These are phyloP conservation scores for Poeciliopsis gracilis DNA, from an alignment of 2,797 vertebrate genomes.

Conservation along the genomic window DNA sequence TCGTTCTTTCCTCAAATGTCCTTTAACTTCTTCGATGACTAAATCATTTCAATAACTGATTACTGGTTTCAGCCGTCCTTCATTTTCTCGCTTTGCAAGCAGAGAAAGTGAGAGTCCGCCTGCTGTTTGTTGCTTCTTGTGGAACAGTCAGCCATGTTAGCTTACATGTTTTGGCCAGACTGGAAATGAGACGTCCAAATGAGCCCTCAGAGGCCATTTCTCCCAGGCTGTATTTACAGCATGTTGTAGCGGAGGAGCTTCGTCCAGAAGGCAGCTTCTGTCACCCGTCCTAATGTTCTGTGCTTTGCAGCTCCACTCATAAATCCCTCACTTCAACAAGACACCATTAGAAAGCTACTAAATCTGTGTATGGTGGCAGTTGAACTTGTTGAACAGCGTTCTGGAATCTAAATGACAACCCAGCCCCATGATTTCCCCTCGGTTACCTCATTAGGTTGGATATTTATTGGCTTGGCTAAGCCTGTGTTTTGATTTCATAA, in stretches of 20 bases:
- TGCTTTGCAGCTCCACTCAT: constrained; percentile 16
- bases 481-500: constrained; percentile 32
- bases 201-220: constrained; percentile 16
- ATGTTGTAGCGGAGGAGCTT: constrained; percentile 29
- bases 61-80: too few relatives aligned
- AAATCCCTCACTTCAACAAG: constrained; percentile 30
- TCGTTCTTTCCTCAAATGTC: too few relatives aligned
- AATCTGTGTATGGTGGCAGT: constrained; percentile 27
- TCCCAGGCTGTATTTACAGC: constrained; percentile 16
- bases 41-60: too few relatives aligned
- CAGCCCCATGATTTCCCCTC: constrained; percentile 14
- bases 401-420: constrained; percentile 28
- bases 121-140: constrained; percentile 2
- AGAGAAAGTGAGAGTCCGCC: neutral
- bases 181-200: constrained; percentile 22
- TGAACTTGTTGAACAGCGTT: constrained; percentile 19
- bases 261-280: constrained; percentile 16
- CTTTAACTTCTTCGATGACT: too few relatives aligned
- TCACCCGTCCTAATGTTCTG: constrained; percentile 22
- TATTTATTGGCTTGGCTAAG: constrained; percentile 32
- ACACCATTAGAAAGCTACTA: constrained; percentile 30
- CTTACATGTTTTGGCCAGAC: constrained; percentile 43
- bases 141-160: constrained; percentile 17
- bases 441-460: constrained; percentile 35
- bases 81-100: neutral